Percentiles rank a stretch among this genome's conserved stretches.
These are phyloP conservation scores for western clawed frog (Xenopus tropicalis) DNA, from an alignment of 2,113 vertebrate species.

Conservation along the genomic window UCB_Xtro_10.0 CM004451.2:63352501-63353000, in stretches of 20 bases:
- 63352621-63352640: too few relatives aligned
- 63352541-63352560: too few relatives aligned
- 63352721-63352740: background rate
- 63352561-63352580: too few relatives aligned
- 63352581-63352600: too few relatives aligned
- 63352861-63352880: background rate
- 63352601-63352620: too few relatives aligned
- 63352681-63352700: background rate
- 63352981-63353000: too few relatives aligned
- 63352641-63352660: too few relatives aligned
- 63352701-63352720: background rate
- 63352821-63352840: background rate
- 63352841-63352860: background rate
- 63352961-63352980: too few relatives aligned
- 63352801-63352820: background rate
- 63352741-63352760: background rate
- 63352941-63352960: too few relatives aligned
- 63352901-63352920: background rate
- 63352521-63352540: too few relatives aligned
- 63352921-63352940: background rate
- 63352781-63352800: background rate
- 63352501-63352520: too few relatives aligned
- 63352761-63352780: background rate
- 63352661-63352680: background rate
- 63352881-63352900: background rate